Conservation (phyloP, 2,888 invertebrate genomes). For the Tanytarsus gracilentus region DNA sequence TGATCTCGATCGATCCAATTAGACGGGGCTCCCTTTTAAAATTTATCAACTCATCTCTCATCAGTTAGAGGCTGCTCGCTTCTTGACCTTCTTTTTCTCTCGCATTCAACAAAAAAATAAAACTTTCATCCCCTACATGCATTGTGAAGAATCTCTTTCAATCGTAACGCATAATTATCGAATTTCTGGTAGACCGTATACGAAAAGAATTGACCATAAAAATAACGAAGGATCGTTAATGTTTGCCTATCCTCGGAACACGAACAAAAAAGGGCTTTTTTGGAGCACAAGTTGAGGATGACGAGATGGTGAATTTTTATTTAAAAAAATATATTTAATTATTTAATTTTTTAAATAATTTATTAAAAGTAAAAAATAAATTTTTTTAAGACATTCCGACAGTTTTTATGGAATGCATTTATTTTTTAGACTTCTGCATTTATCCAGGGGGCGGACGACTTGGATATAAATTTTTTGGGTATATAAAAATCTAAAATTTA, state of each 20-base stretch:
- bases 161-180: constrained; percentile 25
- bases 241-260: constrained; percentile 7
- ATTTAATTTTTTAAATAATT: too few relatives aligned
- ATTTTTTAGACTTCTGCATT: too few relatives aligned
- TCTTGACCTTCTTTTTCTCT: constrained; percentile 14
- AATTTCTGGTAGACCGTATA: constrained; percentile 22
- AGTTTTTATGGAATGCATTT: too few relatives aligned
- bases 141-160: neutral
- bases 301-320: too few relatives aligned
- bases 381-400: too few relatives aligned
- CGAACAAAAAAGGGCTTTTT: neutral
- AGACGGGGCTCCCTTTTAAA: constrained; percentile 10
- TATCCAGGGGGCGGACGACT: too few relatives aligned
- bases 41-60: constrained; percentile 5
- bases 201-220: constrained; percentile 24
- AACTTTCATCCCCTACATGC: constrained; percentile 14
- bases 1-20: constrained; percentile 17
- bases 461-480: too few relatives aligned
- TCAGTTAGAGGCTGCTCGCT: constrained; percentile 1
- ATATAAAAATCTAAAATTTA: too few relatives aligned
- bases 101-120: constrained; percentile 6
- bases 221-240: constrained; percentile 26
- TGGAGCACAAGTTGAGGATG: neutral
- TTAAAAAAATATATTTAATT: too few relatives aligned
- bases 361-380: too few relatives aligned